Conservation (phyloP, 1,140 invertebrate species). For the Danaus melanippus region DNA sequence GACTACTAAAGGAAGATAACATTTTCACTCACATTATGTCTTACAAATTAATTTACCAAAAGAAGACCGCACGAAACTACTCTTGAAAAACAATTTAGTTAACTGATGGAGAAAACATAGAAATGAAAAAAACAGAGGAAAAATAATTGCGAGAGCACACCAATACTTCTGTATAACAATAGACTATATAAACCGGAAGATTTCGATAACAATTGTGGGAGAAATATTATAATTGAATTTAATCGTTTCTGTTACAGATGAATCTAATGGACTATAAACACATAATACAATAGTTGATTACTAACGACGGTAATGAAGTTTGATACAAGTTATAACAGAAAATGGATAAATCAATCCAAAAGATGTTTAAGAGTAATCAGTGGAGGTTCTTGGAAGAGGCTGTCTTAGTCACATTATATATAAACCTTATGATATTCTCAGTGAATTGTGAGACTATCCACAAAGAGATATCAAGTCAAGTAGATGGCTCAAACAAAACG, state of each 20-base stretch:
- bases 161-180: background rate
- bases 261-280: constrained; percentile 19
- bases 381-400: constrained; percentile 40
- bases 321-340: constrained; percentile 26
- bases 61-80: too few relatives aligned
- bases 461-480: constrained; percentile 37
- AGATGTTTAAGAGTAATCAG: constrained; percentile 28
- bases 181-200: background rate
- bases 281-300: constrained; percentile 5
- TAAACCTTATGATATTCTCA: constrained; percentile 34
- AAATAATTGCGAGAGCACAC: background rate
- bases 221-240: constrained; percentile 10
- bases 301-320: constrained; percentile 41
- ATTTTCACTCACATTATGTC: too few relatives aligned
- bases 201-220: constrained; percentile 20
- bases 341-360: constrained; percentile 37
- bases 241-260: constrained; percentile 45
- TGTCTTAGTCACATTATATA: constrained; percentile 41
- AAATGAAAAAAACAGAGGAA: background rate
- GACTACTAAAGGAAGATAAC: too few relatives aligned
- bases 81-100: too few relatives aligned
- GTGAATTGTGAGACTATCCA: constrained; percentile 35
- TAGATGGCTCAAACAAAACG: constrained; percentile 42
- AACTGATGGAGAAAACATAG: constrained; percentile 3
- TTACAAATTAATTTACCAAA: too few relatives aligned